phyloP scores from a whole-genome alignment of 2,888 invertebrate genomes.

The Eulithis prunata region DNA sequence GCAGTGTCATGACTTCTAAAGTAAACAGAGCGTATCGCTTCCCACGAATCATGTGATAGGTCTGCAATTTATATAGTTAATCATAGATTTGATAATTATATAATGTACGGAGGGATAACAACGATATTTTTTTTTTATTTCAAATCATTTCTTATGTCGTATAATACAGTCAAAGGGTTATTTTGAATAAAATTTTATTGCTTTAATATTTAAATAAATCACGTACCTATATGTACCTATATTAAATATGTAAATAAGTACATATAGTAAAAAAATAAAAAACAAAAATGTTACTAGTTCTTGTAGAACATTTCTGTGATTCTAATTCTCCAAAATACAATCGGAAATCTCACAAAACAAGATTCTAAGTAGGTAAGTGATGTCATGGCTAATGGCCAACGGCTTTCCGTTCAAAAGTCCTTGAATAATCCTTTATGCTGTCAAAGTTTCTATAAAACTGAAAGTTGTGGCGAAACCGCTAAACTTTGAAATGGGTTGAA shows the following conservation, averaged over 20 bases:
- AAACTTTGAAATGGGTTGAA: slow-evolving; percentile 12
- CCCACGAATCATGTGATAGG: slow-evolving; percentile 25
- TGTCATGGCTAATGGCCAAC: not conserved
- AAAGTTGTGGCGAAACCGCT: slow-evolving; percentile 9
- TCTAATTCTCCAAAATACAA: not conserved
- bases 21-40: slow-evolving; percentile 30
- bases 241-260: no score
- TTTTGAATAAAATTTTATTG: no score
- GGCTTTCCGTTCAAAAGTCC: slow-evolving; percentile 1
- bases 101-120: not conserved
- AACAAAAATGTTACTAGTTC: no score
- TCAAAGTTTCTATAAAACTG: slow-evolving; percentile 18
- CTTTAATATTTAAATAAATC: no score
- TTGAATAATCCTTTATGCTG: slow-evolving; percentile 7
- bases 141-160: no score
- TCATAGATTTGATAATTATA: slow-evolving; percentile 4
- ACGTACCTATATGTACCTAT: no score
- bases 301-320: no score
- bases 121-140: not conserved
- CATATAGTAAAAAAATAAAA: no score
- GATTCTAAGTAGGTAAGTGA: not conserved
- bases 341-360: not conserved
- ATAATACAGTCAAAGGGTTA: no score
- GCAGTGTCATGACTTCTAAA: slow-evolving; percentile 9
- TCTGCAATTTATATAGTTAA: slow-evolving; percentile 6